Percentiles rank a stretch among this genome's conserved stretches.
phyloP scores from a whole-genome alignment of 2,113 vertebrate genomes.

The Syngnathus floridae region DNA sequence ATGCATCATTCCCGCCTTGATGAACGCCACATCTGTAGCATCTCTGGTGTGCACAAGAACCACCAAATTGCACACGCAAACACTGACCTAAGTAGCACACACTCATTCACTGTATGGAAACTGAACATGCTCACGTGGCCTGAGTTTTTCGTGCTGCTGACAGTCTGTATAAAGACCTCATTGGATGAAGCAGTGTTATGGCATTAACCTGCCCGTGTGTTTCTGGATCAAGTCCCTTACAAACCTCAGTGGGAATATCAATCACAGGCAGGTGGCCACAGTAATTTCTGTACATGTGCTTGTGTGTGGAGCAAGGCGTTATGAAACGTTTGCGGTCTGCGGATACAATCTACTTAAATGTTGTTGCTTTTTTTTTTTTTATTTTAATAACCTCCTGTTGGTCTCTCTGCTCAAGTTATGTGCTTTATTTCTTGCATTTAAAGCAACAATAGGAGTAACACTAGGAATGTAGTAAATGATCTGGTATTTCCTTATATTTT shows the following conservation, averaged over 20 bases:
- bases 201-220: slow-evolving; percentile 39
- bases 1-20: slow-evolving; percentile 7
- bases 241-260: slow-evolving; percentile 33
- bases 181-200: slow-evolving; percentile 16
- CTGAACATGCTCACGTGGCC: background rate
- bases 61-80: background rate
- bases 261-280: slow-evolving; percentile 14
- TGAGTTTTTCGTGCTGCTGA: slow-evolving; percentile 37
- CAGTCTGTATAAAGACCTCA: slow-evolving; percentile 14
- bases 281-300: slow-evolving; percentile 10
- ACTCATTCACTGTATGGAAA: background rate
- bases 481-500: slow-evolving; percentile 2
- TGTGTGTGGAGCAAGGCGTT: background rate
- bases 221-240: slow-evolving; percentile 25
- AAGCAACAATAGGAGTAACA: background rate
- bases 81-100: background rate
- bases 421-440: background rate
- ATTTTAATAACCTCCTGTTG: too few relatives aligned
- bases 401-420: too few relatives aligned
- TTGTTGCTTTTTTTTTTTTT: too few relatives aligned
- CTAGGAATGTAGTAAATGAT: background rate
- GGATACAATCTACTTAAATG: background rate
- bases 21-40: background rate
- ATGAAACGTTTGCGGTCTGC: background rate
- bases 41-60: background rate